These are phyloP conservation scores for Echinops telfairi DNA, from an alignment of 2,113 vertebrate genomes.

Conservation along the genomic window DNA sequence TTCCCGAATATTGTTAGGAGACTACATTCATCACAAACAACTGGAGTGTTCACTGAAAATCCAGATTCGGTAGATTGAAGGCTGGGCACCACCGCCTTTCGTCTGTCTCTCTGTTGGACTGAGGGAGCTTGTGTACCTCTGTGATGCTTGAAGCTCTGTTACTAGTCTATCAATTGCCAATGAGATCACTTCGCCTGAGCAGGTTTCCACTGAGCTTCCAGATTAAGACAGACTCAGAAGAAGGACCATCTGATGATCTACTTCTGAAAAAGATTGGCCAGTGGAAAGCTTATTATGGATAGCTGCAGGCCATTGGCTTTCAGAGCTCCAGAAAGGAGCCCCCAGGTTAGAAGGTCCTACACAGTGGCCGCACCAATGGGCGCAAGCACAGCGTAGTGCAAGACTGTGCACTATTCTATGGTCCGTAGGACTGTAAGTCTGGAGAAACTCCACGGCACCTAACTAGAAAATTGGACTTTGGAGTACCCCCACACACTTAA, in stretches of 20 bases:
- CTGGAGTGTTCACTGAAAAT: neutral
- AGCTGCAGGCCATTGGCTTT: neutral
- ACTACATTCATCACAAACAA: neutral
- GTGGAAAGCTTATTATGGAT: neutral
- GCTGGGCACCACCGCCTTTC: no score
- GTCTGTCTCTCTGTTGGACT: neutral
- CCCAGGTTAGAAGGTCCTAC: neutral
- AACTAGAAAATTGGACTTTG: neutral
- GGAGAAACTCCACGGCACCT: no score
- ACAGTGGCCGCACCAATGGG: neutral
- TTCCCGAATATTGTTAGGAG: neutral
- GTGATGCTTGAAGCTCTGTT: neutral
- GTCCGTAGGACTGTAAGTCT: neutral
- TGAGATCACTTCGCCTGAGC: neutral
- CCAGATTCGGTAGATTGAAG: neutral
- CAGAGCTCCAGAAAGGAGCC: neutral
- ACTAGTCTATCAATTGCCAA: no score
- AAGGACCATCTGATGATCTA: neutral
- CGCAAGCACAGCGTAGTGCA: neutral
- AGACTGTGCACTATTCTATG: neutral
- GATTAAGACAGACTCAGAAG: neutral
- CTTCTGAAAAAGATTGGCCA: neutral
- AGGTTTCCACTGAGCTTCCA: neutral
- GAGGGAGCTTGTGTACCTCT: neutral
- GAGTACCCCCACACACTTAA: conserved; percentile 13